Evolutionary conservation across 2,113 vertebrate genomes (phyloP).

Genomic region (Amazona guildingii): DNA sequence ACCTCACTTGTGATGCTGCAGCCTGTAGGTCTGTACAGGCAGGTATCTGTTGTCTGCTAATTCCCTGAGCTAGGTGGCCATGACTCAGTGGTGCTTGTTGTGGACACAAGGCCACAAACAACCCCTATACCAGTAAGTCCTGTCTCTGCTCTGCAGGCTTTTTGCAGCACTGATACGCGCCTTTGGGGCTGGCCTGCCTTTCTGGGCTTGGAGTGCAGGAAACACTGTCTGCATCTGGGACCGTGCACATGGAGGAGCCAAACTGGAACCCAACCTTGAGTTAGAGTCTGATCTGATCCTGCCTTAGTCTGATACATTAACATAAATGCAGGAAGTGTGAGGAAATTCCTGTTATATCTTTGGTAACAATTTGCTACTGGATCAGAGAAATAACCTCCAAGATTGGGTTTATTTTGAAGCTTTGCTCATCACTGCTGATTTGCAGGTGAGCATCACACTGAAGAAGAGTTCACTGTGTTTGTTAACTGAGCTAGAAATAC

Average conservation of each 20-base stretch:
- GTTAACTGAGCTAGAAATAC: background rate
- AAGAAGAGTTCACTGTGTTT: background rate
- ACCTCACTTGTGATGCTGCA: background rate
- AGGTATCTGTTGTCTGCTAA: background rate
- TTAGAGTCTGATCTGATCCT: background rate
- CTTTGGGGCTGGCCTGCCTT: background rate
- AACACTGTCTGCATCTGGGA: background rate
- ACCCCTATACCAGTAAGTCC: background rate
- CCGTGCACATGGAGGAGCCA: accelerated
- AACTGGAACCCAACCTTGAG: background rate
- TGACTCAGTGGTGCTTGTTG: background rate
- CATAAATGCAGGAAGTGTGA: background rate
- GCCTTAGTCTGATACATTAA: background rate
- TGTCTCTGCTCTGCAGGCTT: background rate
- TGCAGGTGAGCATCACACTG: background rate
- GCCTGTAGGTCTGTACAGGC: accelerated
- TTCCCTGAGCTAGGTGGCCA: background rate
- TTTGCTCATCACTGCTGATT: background rate
- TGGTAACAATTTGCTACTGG: background rate
- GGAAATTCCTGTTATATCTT: background rate
- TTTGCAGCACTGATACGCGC: background rate
- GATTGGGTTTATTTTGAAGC: background rate
- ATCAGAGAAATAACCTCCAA: background rate
- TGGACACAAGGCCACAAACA: background rate
- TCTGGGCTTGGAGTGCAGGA: background rate